A percentile compares a stretch with the other conserved stretches of the same genome.
phyloP scores from a whole-genome alignment of 2,797 vertebrate species.

The Apogon hyalosoma region DNA sequence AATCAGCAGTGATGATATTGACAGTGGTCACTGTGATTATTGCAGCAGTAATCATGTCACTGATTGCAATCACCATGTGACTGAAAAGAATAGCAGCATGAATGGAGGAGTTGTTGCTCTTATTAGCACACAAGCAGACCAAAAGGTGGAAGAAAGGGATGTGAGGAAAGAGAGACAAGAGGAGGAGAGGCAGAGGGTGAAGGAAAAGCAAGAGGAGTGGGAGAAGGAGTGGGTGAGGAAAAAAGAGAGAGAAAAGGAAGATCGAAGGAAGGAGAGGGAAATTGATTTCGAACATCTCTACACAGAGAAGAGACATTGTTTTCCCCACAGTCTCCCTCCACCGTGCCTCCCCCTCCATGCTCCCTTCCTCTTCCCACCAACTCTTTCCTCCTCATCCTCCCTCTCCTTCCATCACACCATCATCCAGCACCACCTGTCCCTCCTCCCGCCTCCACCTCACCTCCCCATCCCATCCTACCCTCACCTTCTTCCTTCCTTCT shows the following conservation, averaged over 20 bases:
- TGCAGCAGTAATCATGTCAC: slow-evolving; percentile 8
- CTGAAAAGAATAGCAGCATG: background rate
- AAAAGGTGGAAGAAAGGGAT: background rate
- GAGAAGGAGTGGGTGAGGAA: slow-evolving; percentile 57
- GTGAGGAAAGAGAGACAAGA: slow-evolving; percentile 5
- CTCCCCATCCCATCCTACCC: slow-evolving; percentile 60
- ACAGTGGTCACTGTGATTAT: slow-evolving; percentile 29
- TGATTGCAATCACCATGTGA: slow-evolving; percentile 45
- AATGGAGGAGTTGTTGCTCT: background rate
- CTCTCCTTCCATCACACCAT: slow-evolving; percentile 77
- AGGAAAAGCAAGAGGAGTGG: slow-evolving; percentile 48
- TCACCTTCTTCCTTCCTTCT: slow-evolving; percentile 61
- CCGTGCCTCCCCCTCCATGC: slow-evolving; percentile 62
- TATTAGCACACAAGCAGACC: background rate
- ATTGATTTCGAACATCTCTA: slow-evolving; percentile 50
- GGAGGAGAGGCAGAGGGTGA: slow-evolving; percentile 31
- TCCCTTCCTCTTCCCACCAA: slow-evolving; percentile 60
- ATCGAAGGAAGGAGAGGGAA: slow-evolving; percentile 50
- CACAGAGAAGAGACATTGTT: slow-evolving; percentile 60
- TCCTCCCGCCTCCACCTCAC: slow-evolving; percentile 63
- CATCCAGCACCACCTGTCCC: slow-evolving; percentile 73
- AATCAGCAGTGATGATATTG: background rate
- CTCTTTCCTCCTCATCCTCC: slow-evolving; percentile 61
- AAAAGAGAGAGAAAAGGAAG: slow-evolving; percentile 52
- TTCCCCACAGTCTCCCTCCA: slow-evolving; percentile 41